Evolutionary conservation across 2,797 vertebrate species (phyloP).

Genomic region (Toxotes lorentzi): DNA sequence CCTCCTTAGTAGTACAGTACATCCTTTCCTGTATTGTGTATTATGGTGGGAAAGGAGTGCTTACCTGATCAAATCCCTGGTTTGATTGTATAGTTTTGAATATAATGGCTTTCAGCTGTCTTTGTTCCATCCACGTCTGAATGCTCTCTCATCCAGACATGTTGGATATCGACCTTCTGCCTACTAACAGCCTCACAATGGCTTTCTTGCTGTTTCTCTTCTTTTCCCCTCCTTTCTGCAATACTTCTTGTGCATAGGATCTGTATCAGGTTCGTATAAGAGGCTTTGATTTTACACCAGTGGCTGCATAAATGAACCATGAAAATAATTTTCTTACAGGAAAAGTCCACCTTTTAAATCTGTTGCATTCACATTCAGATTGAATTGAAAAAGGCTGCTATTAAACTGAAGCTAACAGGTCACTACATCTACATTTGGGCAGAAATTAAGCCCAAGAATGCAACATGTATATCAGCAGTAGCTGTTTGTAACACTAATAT

Average conservation of each 20-base stretch:
- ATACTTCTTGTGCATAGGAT: constrained; percentile 86
- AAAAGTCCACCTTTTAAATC: constrained; percentile 31
- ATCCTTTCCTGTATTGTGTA: neutral
- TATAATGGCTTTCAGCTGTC: constrained; percentile 25
- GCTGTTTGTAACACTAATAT: neutral
- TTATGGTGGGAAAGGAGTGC: neutral
- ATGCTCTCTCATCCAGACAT: constrained; percentile 46
- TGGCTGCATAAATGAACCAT: constrained; percentile 26
- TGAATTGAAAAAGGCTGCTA: neutral
- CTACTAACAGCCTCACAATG: constrained; percentile 69
- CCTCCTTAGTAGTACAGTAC: neutral
- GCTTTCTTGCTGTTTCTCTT: constrained; percentile 69
- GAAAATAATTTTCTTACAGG: constrained; percentile 8
- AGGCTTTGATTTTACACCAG: constrained; percentile 56
- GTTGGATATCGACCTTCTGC: constrained; percentile 49
- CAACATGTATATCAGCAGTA: neutral
- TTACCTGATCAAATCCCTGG: constrained; percentile 21
- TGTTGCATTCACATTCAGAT: neutral
- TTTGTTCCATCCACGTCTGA: constrained; percentile 42
- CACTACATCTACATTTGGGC: neutral
- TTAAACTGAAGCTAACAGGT: neutral
- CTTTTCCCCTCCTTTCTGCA: constrained; percentile 69
- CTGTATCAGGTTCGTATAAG: constrained; percentile 91
- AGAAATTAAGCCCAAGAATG: neutral
- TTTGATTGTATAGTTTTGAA: constrained; percentile 21